Base-by-base conservation (phyloP, 2,797 vertebrate genomes). In the Pampus argenteus region DNA sequence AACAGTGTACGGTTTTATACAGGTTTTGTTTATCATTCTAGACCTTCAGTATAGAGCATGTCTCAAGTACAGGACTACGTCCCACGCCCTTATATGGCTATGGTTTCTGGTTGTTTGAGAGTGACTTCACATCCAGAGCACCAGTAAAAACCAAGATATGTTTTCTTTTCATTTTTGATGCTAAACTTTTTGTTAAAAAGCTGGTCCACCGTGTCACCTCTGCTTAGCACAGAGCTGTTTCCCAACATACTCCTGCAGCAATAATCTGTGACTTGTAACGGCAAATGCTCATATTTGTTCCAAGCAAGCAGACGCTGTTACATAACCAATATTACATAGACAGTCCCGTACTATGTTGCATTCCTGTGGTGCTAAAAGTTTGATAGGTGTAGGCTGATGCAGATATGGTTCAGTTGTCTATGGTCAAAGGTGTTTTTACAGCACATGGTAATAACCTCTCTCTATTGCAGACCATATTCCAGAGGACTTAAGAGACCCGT, bases 401-500 rank as follows among this genome's bases (percentile, higher is more conserved):
- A 47, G 52, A 26, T 0, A 17, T 17, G 15, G 38, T 6, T 6
- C 5, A 40, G 10, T 8, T 31, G 34, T 56, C 22, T 15, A 0
- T 0, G 6, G 3, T 40, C 61, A 60, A 48, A 50, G 18, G 4
- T 58, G 23, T 29, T 58, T 78, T 11, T 25, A 6, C 25, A 66
- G 26, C 14, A 14, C 17, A 23, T 45, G 15, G 3, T 15, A 20
- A 14, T 25, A 2, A 29, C 29, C 34, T 74, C 7, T 76, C 29
- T 78, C 11, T 15, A 2, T 88, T 84, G 23, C 93, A 99, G 98
- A 99, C 84, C 96, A 98, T 71, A 95, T 99, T 91, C 98, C 98
- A 0, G 97, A 98, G 82, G 98, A 99, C 76, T 91, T 99, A 85
- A 94, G 95, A 89, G 97, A 99, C 89, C 97, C 98, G 0, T 99